Percentiles rank a stretch among this genome's conserved stretches.
These are phyloP conservation scores for Eustalomyia histrio DNA, from an alignment of 2,888 invertebrate species.

Conservation along the genomic window DNA sequence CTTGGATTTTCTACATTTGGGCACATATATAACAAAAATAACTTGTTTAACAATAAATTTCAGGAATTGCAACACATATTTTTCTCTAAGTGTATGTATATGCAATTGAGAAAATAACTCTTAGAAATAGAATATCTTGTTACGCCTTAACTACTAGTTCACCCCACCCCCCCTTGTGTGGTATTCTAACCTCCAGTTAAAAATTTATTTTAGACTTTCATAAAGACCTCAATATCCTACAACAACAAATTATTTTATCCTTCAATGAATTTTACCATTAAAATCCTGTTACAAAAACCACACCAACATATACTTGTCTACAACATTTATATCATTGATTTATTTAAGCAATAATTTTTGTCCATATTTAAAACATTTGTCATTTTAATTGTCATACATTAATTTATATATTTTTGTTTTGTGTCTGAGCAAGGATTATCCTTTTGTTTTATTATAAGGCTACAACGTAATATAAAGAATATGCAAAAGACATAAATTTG, in stretches of 20 bases:
- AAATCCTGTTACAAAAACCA: background rate
- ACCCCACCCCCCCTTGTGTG: too few species aligned
- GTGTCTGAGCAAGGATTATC: constrained; percentile 36
- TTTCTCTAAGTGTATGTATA: too few species aligned
- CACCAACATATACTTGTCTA: constrained; percentile 3
- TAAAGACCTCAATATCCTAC: background rate
- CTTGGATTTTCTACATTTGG: too few species aligned
- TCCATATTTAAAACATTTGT: constrained; percentile 51
- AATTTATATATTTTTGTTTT: constrained; percentile 41
- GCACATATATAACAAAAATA: too few species aligned
- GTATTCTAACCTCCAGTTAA: too few species aligned
- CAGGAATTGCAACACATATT: too few species aligned
- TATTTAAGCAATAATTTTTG: constrained; percentile 23
- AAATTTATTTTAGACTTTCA: too few species aligned
- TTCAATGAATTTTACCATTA: background rate
- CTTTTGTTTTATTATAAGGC: constrained; percentile 5
- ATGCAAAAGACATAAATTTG: constrained; percentile 44
- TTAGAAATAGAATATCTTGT: too few species aligned
- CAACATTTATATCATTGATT: constrained; percentile 18
- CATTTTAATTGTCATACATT: constrained; percentile 57
- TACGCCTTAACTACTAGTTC: too few species aligned
- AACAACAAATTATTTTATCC: background rate
- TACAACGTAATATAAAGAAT: constrained; percentile 4
- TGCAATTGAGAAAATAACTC: too few species aligned
- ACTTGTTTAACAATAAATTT: too few species aligned